Percentiles rank a stretch among this genome's conserved stretches.
Conservation (phyloP, 2,113 vertebrate species). For the Meleagris gallopavo region DNA sequence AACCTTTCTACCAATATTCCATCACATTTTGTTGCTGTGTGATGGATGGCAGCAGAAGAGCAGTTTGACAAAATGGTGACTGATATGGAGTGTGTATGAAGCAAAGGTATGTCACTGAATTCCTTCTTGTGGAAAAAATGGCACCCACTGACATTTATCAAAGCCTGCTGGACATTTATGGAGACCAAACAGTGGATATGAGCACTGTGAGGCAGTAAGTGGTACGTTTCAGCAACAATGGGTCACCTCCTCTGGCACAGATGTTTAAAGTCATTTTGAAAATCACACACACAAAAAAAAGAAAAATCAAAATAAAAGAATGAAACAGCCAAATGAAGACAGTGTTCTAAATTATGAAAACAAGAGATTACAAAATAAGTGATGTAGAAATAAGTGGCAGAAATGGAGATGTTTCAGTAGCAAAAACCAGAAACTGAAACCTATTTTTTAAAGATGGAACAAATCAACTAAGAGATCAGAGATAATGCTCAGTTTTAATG, state of each 20-base stretch:
- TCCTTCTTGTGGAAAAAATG: too few relatives aligned
- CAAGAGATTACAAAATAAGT: neutral
- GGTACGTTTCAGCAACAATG: too few relatives aligned
- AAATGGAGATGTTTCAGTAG: neutral
- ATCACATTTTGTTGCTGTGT: neutral
- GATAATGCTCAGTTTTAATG: neutral
- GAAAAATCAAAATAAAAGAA: neutral
- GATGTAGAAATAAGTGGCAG: neutral
- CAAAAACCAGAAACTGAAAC: neutral
- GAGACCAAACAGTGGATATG: too few relatives aligned
- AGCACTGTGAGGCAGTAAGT: too few relatives aligned
- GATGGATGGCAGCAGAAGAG: neutral
- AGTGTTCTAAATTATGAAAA: neutral
- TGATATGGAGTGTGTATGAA: neutral
- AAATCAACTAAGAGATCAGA: neutral
- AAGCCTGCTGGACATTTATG: too few relatives aligned
- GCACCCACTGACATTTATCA: too few relatives aligned
- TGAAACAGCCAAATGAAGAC: neutral
- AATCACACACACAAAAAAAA: neutral
- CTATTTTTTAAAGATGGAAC: neutral
- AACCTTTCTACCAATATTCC: neutral
- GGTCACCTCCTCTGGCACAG: too few relatives aligned
- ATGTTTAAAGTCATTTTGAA: neutral
- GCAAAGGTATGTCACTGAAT: neutral
- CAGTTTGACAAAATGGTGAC: neutral